phyloP scores from a whole-genome alignment of 1,140 invertebrate genomes.

The Parapsyche elsis region DNA sequence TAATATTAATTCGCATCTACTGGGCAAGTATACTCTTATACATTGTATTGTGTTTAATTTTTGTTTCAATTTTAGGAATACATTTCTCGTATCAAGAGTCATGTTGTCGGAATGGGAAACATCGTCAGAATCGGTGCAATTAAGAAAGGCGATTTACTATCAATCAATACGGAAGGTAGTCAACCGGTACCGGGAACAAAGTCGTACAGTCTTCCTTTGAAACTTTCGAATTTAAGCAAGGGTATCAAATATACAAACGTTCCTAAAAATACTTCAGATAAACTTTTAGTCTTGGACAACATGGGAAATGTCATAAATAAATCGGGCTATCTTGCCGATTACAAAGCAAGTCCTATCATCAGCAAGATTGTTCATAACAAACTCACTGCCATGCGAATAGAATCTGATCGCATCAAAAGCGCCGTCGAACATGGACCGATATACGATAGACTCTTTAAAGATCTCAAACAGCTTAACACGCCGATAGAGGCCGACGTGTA shows the following conservation, averaged over 20 bases:
- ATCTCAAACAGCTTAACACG: constrained; percentile 67
- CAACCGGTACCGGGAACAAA: constrained; percentile 58
- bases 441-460: constrained; percentile 69
- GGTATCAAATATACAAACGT: constrained; percentile 66
- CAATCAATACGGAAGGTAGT: constrained; percentile 59
- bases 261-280: constrained; percentile 66
- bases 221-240: constrained; percentile 64
- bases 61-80: constrained; percentile 69
- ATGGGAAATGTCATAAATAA: constrained; percentile 66
- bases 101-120: constrained; percentile 73
- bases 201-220: constrained; percentile 65
- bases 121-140: constrained; percentile 68
- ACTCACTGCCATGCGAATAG: constrained; percentile 66
- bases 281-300: constrained; percentile 65
- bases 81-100: constrained; percentile 72
- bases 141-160: constrained; percentile 63
- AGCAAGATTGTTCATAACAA: constrained; percentile 66
- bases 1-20: not conserved
- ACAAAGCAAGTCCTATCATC: constrained; percentile 64
- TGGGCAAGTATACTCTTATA: no score
- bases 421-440: constrained; percentile 70
- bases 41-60: not conserved
- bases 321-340: constrained; percentile 65
- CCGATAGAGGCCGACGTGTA: constrained; percentile 67
- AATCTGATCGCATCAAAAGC: constrained; percentile 69